phyloP scores from a whole-genome alignment of 2,888 invertebrate genomes.

The Agrypnus murinus region DNA sequence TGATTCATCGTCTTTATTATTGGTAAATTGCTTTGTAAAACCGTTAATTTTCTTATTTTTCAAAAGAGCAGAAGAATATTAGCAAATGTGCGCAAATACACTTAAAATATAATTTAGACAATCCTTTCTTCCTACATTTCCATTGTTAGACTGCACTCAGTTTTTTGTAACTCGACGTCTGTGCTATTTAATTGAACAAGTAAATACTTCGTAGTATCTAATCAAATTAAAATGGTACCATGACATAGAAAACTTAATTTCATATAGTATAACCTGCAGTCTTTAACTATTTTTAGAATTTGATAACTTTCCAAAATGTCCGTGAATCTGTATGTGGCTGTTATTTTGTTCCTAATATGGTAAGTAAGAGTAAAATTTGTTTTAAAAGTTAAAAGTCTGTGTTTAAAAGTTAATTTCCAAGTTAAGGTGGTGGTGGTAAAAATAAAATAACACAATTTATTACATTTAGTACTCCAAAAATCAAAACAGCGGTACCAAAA shows the following conservation, averaged over 20 bases:
- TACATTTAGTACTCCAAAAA: conserved; percentile 12
- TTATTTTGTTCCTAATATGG: conserved; percentile 14
- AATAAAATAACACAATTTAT: neutral
- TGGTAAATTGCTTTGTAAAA: conserved; percentile 45
- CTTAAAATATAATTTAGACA: neutral
- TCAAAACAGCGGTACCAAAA: conserved; percentile 39
- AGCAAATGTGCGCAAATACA: neutral
- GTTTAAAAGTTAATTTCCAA: too few relatives aligned
- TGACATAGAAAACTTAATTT: neutral
- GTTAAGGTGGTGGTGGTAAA: too few relatives aligned
- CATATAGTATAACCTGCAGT: neutral
- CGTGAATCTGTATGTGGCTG: neutral
- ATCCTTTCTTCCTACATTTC: neutral
- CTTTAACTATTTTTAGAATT: neutral
- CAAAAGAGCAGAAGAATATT: neutral
- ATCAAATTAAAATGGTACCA: conserved; percentile 4
- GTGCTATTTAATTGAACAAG: neutral
- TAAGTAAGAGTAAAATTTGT: conserved; percentile 1
- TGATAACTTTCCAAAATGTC: too few relatives aligned
- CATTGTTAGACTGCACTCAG: neutral
- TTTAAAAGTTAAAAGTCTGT: neutral
- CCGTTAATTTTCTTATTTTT: conserved; percentile 44
- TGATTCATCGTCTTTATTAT: conserved; percentile 43
- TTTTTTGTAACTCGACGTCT: neutral
- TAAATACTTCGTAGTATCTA: neutral